Evolutionary conservation across 2,888 invertebrate genomes (phyloP).

Genomic region (Leucania comma): DNA sequence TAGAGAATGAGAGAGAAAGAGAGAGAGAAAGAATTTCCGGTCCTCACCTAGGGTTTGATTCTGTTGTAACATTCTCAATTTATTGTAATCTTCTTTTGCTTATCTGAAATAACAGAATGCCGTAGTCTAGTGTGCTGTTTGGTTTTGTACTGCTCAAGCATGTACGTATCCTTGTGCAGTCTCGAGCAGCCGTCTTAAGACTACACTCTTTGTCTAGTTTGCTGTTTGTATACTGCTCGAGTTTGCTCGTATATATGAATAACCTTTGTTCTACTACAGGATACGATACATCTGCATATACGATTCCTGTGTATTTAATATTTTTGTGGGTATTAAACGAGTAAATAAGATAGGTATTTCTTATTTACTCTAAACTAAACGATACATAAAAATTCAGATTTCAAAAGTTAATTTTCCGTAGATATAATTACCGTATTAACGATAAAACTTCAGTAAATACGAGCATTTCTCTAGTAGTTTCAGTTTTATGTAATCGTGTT

Average conservation of each 20-base stretch:
- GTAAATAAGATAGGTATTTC: neutral
- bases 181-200: neutral
- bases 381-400: constrained; percentile 16
- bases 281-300: neutral
- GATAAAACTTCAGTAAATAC: constrained; percentile 22
- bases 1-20: neutral
- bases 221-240: neutral
- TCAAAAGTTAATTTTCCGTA: constrained; percentile 6
- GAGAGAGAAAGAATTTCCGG: neutral
- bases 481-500: constrained; percentile 60
- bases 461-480: constrained; percentile 1
- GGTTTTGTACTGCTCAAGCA: neutral
- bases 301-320: neutral
- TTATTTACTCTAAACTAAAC: too few species aligned
- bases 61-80: neutral
- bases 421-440: constrained; percentile 5
- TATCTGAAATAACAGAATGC: too few species aligned
- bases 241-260: neutral
- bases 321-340: too few species aligned
- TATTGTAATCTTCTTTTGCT: neutral
- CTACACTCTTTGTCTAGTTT: neutral
- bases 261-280: neutral
- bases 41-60: neutral
- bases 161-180: neutral
- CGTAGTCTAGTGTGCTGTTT: neutral